These are phyloP conservation scores for Eumacrocentrus americanus DNA, from an alignment of 2,888 invertebrate species.

Conservation along the genomic window DNA sequence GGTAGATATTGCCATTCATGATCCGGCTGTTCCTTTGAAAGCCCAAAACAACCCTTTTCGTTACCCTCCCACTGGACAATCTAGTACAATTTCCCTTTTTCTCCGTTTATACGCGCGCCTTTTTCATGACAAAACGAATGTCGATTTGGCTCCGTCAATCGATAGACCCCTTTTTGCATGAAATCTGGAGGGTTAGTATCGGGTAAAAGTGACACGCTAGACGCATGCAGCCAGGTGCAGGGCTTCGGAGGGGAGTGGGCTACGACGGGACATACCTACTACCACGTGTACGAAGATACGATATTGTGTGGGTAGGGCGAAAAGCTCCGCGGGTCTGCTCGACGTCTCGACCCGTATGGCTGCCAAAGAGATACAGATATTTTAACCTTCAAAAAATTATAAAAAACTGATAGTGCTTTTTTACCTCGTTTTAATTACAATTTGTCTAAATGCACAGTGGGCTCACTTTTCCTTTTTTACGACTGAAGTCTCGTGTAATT, in stretches of 20 bases:
- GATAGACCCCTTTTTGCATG: background rate
- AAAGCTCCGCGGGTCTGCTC: too few relatives aligned
- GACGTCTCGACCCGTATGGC: too few relatives aligned
- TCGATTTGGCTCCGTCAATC: too few relatives aligned
- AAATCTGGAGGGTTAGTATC: background rate
- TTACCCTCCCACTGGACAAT: background rate
- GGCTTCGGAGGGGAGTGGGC: background rate
- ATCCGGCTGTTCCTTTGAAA: too few relatives aligned
- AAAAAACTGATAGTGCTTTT: too few relatives aligned
- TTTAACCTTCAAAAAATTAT: too few relatives aligned
- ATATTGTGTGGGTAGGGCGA: too few relatives aligned
- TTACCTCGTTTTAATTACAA: too few relatives aligned
- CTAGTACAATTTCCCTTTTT: slow-evolving; percentile 13
- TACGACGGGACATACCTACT: background rate
- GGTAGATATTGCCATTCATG: background rate
- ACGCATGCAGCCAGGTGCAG: background rate
- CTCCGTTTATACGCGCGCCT: background rate
- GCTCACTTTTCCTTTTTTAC: background rate
- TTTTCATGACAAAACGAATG: too few relatives aligned
- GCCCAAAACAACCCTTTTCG: too few relatives aligned
- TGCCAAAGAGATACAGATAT: too few relatives aligned
- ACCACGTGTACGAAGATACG: too few relatives aligned
- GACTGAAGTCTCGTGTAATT: background rate
- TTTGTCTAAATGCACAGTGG: slow-evolving; percentile 4
- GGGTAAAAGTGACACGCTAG: background rate